phyloP scores from a whole-genome alignment of 2,113 vertebrate genomes.

The Odocoileus hemionus region DNA sequence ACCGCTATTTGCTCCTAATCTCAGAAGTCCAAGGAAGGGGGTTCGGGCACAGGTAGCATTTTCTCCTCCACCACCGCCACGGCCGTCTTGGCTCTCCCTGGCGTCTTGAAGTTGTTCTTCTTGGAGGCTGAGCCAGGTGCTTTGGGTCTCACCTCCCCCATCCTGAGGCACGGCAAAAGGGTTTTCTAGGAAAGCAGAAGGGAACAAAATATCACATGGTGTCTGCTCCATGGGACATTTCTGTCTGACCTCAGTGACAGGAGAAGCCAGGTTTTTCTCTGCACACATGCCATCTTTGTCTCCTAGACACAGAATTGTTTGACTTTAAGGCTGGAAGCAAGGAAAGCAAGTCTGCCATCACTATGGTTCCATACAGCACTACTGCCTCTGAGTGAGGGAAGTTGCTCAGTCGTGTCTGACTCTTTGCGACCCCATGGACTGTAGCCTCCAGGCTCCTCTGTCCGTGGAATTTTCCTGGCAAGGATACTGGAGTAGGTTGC shows the following conservation, averaged over 20 bases:
- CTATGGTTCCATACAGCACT: accelerated
- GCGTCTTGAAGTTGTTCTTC: slow-evolving; percentile 30
- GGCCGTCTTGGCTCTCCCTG: neutral
- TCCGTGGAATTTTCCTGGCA: neutral
- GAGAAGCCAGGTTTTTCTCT: neutral
- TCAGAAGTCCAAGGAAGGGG: slow-evolving; percentile 18
- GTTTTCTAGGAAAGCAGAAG: slow-evolving; percentile 37
- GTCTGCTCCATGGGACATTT: neutral
- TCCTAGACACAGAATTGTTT: neutral
- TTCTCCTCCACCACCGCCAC: slow-evolving; percentile 25
- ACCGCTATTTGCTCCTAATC: slow-evolving; percentile 14
- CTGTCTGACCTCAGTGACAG: neutral
- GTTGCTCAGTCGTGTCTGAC: accelerated
- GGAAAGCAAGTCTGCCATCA: neutral
- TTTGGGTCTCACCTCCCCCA: slow-evolving; percentile 72
- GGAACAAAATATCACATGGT: neutral
- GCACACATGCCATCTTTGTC: neutral
- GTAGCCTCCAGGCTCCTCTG: neutral
- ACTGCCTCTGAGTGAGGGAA: neutral
- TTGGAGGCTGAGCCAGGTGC: slow-evolving; percentile 65
- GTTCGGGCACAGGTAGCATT: neutral
- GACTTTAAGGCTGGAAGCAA: neutral
- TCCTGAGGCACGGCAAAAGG: slow-evolving; percentile 79
- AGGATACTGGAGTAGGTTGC: neutral
- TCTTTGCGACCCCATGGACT: neutral